Evolutionary conservation across 2,113 vertebrate species (phyloP).

Genomic region (Siphamia tubifer): DNA sequence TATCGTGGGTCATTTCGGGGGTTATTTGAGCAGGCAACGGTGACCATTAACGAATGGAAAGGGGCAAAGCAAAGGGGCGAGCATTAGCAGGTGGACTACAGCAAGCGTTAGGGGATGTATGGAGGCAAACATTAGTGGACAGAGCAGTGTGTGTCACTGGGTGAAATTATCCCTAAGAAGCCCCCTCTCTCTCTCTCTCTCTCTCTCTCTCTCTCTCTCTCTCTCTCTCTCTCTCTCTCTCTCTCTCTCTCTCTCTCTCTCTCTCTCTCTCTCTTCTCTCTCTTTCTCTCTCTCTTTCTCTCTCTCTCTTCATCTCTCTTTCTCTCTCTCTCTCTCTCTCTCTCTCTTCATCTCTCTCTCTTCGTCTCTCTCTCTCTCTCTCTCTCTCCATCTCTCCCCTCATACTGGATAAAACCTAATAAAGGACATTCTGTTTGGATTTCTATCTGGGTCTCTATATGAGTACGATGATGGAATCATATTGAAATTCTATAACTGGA

Average conservation of each 20-base stretch:
- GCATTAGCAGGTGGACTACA: no score
- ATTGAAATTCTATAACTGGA: slow-evolving; percentile 34
- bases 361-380: background rate
- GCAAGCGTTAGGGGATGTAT: no score
- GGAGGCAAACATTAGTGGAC: no score
- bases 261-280: background rate
- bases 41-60: no score
- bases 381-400: no score
- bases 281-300: background rate
- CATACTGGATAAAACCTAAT: slow-evolving; percentile 39
- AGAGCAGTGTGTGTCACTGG: background rate
- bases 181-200: background rate
- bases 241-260: background rate
- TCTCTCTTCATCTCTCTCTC: no score
- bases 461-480: slow-evolving; percentile 13
- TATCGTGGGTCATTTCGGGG: no score
- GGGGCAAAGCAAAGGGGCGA: no score
- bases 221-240: background rate
- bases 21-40: no score
- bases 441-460: slow-evolving; percentile 7
- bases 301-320: background rate
- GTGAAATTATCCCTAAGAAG: background rate
- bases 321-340: background rate
- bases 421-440: slow-evolving; percentile 25
- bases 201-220: background rate